phyloP scores from a whole-genome alignment of 2,888 invertebrate species.

The Disparrhopalites patrizii region DNA sequence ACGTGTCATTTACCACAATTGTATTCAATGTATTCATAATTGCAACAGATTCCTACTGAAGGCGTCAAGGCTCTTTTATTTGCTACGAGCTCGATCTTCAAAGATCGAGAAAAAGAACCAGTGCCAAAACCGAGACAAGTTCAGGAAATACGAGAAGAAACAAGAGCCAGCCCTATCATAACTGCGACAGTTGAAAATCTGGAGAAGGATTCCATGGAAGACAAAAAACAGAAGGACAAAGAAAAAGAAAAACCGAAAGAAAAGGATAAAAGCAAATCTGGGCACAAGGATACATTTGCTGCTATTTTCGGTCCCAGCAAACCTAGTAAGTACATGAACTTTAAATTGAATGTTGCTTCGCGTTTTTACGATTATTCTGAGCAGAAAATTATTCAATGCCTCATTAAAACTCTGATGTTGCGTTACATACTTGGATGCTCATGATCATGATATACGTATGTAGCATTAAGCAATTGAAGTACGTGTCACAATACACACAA shows the following conservation, averaged over 20 bases:
- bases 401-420: no score
- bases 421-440: no score
- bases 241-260: conserved; percentile 51
- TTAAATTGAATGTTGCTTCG: not conserved
- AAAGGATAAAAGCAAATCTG: conserved; percentile 49
- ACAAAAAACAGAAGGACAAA: conserved; percentile 23
- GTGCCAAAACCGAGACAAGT: conserved; percentile 39
- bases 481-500: no score
- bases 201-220: conserved; percentile 7
- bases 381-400: not conserved
- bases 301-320: conserved; percentile 30
- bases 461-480: no score
- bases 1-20: no score
- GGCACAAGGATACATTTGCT: conserved; percentile 33
- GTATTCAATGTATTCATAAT: no score
- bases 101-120: conserved; percentile 33
- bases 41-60: conserved; percentile 2
- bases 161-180: not conserved
- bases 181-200: not conserved
- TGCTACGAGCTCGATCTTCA: conserved; percentile 19
- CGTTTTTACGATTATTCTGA: not conserved
- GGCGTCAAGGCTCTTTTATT: conserved; percentile 20
- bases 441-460: no score
- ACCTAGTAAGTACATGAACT: conserved; percentile 18
- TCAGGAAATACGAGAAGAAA: conserved; percentile 23